Evolutionary conservation across 2,888 invertebrate species (phyloP).

Genomic region (Limnephilus marmoratus): DNA sequence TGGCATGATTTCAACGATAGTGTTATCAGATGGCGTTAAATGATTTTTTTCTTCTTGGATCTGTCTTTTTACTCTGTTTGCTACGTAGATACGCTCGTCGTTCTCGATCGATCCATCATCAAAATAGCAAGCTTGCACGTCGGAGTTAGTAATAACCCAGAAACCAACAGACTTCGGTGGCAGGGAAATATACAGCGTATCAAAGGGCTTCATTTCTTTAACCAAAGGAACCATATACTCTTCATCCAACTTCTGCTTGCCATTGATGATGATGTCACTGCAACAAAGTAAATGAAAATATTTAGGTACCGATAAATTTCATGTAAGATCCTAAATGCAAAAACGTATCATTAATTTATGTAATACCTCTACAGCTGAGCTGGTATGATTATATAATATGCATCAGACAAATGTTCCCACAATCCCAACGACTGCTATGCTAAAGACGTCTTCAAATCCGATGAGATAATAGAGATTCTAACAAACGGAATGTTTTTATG

Average conservation of each 20-base stretch:
- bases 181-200: constrained; percentile 78
- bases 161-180: constrained; percentile 85
- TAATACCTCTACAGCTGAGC: too few species aligned
- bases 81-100: neutral
- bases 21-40: neutral
- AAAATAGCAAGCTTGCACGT: constrained; percentile 77
- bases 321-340: neutral
- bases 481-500: too few species aligned
- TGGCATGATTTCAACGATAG: neutral
- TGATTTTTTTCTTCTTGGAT: neutral
- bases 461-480: too few species aligned
- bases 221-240: constrained; percentile 78
- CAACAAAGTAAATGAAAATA: constrained; percentile 66
- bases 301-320: neutral
- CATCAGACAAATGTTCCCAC: too few species aligned
- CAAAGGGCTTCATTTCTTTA: constrained; percentile 75
- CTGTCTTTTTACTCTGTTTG: neutral
- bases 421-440: neutral
- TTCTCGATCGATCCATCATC: constrained; percentile 66
- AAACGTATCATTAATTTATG: neutral
- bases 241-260: constrained; percentile 78
- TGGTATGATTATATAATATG: too few species aligned
- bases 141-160: constrained; percentile 84
- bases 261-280: constrained; percentile 82
- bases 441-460: neutral